A percentile compares a stretch with the other conserved stretches of the same genome.
Conservation (phyloP, 2,113 vertebrate genomes). For the Podiceps cristatus region DNA sequence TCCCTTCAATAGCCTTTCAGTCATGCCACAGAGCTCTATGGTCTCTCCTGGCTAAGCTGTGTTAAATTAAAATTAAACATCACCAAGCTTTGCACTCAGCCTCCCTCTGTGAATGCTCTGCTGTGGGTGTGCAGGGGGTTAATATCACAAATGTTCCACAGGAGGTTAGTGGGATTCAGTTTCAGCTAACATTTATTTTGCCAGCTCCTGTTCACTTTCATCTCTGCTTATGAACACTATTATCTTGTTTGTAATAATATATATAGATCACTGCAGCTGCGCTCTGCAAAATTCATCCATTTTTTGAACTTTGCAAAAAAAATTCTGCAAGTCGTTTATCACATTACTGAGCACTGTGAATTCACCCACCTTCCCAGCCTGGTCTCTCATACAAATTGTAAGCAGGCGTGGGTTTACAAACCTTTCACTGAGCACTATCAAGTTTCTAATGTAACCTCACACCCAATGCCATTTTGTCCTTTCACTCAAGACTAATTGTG, state of each 20-base stretch:
- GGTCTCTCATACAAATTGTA: background rate
- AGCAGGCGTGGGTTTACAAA: background rate
- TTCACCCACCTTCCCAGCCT: background rate
- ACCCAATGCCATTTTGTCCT: background rate
- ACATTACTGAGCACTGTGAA: background rate
- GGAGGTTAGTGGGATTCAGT: conserved; percentile 58
- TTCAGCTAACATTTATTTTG: conserved; percentile 72
- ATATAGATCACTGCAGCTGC: conserved; percentile 53
- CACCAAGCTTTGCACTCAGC: conserved; percentile 53
- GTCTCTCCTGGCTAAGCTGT: conserved; percentile 48
- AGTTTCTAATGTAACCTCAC: background rate
- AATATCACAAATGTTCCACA: conserved; percentile 64
- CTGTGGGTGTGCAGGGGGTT: conserved; percentile 42
- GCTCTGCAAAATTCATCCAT: conserved; percentile 38
- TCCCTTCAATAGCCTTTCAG: background rate
- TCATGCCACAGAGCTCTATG: background rate
- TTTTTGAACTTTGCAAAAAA: conserved; percentile 31
- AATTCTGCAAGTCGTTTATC: background rate
- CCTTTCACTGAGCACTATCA: background rate
- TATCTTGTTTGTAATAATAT: conserved; percentile 71
- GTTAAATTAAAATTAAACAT: conserved; percentile 73
- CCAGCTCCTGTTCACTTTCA: conserved; percentile 59
- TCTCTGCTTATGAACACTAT: conserved; percentile 62
- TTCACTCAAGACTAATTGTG: background rate
- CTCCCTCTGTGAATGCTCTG: conserved; percentile 24